Evolutionary conservation across 1,140 invertebrate genomes (phyloP), one percentile per base, ranked within the genome.

Genomic region (Anadara kagoshimensis): DNA sequence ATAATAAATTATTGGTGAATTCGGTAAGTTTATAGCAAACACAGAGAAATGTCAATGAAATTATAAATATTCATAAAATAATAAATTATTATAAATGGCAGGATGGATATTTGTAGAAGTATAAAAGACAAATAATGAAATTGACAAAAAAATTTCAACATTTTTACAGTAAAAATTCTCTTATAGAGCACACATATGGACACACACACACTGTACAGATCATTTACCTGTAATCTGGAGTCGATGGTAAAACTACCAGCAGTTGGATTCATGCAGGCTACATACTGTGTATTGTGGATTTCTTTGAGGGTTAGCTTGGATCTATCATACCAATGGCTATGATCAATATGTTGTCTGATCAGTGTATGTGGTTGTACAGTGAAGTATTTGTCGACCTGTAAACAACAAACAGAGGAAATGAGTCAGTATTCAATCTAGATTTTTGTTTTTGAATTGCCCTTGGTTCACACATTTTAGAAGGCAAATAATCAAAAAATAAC

Each of bases 231-330:
- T 8, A 99, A 91, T 75, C 97, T 92, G 0, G 96, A 95, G 91
- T 98, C 97, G 69, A 99, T 97, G 0, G 96, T 98, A 84, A 98
- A 98, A 82, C 95, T 97, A 47, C 97, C 97, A 64, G 97, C 96
- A 0, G 97, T 98, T 0, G 97, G 97, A 90, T 98, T 98, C 97
- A 99, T 98, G 85, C 96, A 98, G 29, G 96, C 95, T 0, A 99
- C 94, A 85, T 98, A 99, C 86, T 98, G 97, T 67, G 96, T 97
- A 85, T 98, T 98, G 83, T 97, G 95, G 72, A 99, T 97, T 64
- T 98, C 97, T 89, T 98, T 98, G 0, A 98, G 88, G 0, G 94
- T 92, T 22, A 98, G 89, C 86, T 96, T 97, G 0, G 93, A 93
- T 44, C 97, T 90, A 85, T 98, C 97, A 78, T 91, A 92, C 97